Conservation (phyloP, 2,113 vertebrate species). For the Cathartes aura region DNA sequence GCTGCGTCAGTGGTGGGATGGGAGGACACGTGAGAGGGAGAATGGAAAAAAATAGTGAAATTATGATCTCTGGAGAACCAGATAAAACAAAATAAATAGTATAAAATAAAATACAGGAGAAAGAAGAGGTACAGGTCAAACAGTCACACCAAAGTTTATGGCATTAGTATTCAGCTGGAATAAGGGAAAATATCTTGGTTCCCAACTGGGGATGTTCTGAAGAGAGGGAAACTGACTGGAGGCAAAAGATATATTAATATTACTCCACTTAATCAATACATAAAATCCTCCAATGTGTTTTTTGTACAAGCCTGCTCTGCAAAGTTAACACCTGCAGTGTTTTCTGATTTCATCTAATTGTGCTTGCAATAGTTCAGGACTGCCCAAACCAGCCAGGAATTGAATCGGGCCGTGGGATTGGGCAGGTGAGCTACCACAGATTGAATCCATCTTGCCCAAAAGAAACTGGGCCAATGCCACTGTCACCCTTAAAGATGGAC, state of each 20-base stretch:
- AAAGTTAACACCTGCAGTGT: slow-evolving; percentile 70
- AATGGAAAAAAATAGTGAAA: slow-evolving; percentile 48
- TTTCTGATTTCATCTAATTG: slow-evolving; percentile 67
- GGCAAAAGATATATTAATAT: slow-evolving; percentile 85
- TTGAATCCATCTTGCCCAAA: not conserved
- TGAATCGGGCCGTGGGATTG: accelerated
- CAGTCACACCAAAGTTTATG: slow-evolving; percentile 68
- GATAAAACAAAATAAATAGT: slow-evolving; percentile 50
- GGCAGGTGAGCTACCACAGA: not conserved
- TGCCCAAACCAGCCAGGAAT: not conserved
- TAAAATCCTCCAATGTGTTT: slow-evolving; percentile 78
- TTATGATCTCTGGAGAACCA: slow-evolving; percentile 62
- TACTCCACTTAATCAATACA: slow-evolving; percentile 83
- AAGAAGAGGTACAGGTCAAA: slow-evolving; percentile 67
- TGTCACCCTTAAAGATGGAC: not conserved
- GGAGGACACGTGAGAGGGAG: slow-evolving; percentile 65
- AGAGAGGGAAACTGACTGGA: slow-evolving; percentile 75
- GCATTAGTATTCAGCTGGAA: slow-evolving; percentile 77
- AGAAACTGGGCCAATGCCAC: not conserved
- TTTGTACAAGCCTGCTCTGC: slow-evolving; percentile 65
- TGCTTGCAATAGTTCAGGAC: not conserved
- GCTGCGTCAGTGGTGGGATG: slow-evolving; percentile 63
- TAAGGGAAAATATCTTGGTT: slow-evolving; percentile 72
- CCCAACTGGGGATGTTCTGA: slow-evolving; percentile 75
- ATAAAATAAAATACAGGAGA: slow-evolving; percentile 20